Conservation (phyloP, 2,888 invertebrate species). For the Drosophila mimetica region DNA sequence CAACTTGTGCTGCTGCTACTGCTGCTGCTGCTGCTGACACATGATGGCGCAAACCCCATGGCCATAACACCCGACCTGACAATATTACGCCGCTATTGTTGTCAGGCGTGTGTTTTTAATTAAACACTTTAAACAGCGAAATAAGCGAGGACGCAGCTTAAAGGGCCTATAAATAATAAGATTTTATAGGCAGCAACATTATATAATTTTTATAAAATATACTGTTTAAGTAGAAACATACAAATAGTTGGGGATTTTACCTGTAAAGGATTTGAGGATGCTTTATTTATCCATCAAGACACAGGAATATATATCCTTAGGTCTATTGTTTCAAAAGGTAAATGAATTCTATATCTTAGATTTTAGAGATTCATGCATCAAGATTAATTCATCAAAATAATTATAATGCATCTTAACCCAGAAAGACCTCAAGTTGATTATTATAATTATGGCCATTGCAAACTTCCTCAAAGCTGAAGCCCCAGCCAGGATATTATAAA, state of each 20-base stretch:
- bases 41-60: constrained; percentile 40
- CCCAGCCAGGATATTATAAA: constrained; percentile 2
- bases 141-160: constrained; percentile 3
- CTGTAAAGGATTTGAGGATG: no score
- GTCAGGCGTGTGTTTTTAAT: constrained; percentile 58
- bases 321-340: no score
- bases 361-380: no score
- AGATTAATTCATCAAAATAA: background rate
- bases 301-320: no score
- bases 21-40: constrained; percentile 33
- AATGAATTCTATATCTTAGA: no score
- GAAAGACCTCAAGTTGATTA: constrained; percentile 1
- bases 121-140: constrained; percentile 54
- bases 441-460: constrained; percentile 13
- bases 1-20: constrained; percentile 11
- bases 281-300: no score
- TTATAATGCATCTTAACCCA: background rate
- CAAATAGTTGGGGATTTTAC: no score
- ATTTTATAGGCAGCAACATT: background rate
- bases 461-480: background rate
- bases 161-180: constrained; percentile 1
- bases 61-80: constrained; percentile 30
- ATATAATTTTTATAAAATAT: background rate
- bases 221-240: background rate
- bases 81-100: constrained; percentile 35